Percentiles rank a stretch among this genome's conserved stretches.
phyloP scores from a whole-genome alignment of 92 coral and sea anemone genomes.

The Paragorgia papillata region DNA sequence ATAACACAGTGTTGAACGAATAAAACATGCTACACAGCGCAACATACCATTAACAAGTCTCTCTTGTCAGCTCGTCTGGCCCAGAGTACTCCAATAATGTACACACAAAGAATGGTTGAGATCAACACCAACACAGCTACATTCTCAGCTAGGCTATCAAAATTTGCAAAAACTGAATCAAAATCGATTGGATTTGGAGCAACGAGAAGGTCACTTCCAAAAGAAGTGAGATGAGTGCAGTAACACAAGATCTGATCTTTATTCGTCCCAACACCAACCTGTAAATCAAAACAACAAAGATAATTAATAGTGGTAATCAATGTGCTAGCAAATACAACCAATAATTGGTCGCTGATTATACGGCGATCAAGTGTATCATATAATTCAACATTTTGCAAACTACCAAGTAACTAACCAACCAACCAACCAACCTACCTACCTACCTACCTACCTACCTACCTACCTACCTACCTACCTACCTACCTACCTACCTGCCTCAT shows the following conservation, averaged over 20 bases:
- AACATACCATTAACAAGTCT: conserved; percentile 68
- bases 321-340: too few species aligned
- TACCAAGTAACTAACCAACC: too few species aligned
- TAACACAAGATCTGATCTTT: conserved; percentile 64
- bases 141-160: conserved; percentile 85
- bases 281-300: neutral
- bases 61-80: conserved; percentile 81
- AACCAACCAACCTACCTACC: too few species aligned
- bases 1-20: too few species aligned
- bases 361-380: too few species aligned
- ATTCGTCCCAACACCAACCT: conserved; percentile 78
- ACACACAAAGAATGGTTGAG: conserved; percentile 78
- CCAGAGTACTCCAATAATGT: conserved; percentile 66
- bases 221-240: conserved; percentile 87
- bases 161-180: conserved; percentile 77
- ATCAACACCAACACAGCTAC: conserved; percentile 71
- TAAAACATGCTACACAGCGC: too few species aligned
- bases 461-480: too few species aligned
- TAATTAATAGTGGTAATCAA: neutral
- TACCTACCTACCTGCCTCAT: too few species aligned
- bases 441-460: too few species aligned
- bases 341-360: too few species aligned
- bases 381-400: too few species aligned
- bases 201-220: conserved; percentile 87
- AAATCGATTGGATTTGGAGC: conserved; percentile 98